Conservation (phyloP, 2,797 vertebrate genomes). For the Limosa lapponica region DNA sequence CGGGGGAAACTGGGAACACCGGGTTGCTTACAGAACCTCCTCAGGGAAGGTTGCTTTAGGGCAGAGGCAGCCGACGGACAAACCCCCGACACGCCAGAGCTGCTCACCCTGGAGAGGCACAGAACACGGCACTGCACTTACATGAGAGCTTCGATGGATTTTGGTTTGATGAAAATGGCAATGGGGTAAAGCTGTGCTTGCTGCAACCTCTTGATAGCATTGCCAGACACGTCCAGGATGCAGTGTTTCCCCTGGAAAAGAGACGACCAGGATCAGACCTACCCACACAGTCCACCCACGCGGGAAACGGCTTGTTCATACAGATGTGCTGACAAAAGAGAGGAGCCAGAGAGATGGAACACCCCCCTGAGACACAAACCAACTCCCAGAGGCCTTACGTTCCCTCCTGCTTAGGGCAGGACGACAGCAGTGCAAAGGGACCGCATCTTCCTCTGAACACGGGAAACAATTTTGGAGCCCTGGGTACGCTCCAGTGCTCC, state of each 20-base stretch:
- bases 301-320: background rate
- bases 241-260: conserved; percentile 93
- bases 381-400: background rate
- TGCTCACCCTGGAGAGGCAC: background rate
- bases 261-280: background rate
- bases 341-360: background rate
- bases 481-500: background rate
- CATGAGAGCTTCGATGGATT: conserved; percentile 98
- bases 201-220: conserved; percentile 98
- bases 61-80: background rate
- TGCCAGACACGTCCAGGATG: conserved; percentile 98
- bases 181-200: conserved; percentile 98
- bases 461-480: background rate
- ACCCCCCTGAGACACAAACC: background rate
- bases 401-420: background rate
- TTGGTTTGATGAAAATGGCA: conserved; percentile 99
- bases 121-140: conserved; percentile 77
- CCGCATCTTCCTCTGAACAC: background rate
- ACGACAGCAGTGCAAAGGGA: background rate
- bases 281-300: background rate
- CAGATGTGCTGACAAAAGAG: background rate
- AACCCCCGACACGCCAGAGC: background rate
- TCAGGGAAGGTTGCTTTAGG: too few relatives aligned
- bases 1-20: too few relatives aligned
- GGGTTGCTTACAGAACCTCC: too few relatives aligned